Conservation (phyloP, 2,797 vertebrate genomes). For the Anas bahamensis region DNA sequence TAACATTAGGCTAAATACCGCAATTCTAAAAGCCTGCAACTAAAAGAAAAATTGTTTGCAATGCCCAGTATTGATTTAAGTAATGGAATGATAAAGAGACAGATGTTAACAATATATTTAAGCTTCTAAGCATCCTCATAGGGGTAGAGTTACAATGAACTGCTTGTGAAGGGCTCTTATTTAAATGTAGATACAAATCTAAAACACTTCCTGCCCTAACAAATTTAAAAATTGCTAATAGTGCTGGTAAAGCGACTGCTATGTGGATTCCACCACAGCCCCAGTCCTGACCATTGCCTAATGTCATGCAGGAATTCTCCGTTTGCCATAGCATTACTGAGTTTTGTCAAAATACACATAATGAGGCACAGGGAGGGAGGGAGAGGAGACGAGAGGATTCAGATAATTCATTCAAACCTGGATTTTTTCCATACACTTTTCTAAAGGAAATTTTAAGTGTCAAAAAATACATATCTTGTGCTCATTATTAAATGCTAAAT, state of each 20-base stretch:
- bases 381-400: constrained; percentile 30
- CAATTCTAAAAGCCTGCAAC: constrained; percentile 46
- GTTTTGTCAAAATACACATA: constrained; percentile 72
- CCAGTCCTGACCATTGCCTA: constrained; percentile 20
- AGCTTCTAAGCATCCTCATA: constrained; percentile 50
- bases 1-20: constrained; percentile 49
- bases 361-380: constrained; percentile 19
- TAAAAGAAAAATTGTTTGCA: constrained; percentile 43
- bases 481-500: constrained; percentile 90
- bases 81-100: constrained; percentile 69
- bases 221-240: constrained; percentile 35
- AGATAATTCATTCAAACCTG: constrained; percentile 79
- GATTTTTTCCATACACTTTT: constrained; percentile 76
- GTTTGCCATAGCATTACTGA: constrained; percentile 40
- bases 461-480: constrained; percentile 86
- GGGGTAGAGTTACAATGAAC: constrained; percentile 59
- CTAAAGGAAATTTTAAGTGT: constrained; percentile 86
- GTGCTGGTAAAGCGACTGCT: constrained; percentile 24
- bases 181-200: constrained; percentile 65
- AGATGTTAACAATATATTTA: constrained; percentile 74
- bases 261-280: not conserved
- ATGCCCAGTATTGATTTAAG: constrained; percentile 53
- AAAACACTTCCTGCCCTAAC: constrained; percentile 34
- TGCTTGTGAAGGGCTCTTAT: constrained; percentile 62
- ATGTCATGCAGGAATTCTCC: constrained; percentile 38